A percentile compares a stretch with the other conserved stretches of the same genome.
phyloP scores from a whole-genome alignment of 2,113 vertebrate genomes.

The Macrotus californicus region DNA sequence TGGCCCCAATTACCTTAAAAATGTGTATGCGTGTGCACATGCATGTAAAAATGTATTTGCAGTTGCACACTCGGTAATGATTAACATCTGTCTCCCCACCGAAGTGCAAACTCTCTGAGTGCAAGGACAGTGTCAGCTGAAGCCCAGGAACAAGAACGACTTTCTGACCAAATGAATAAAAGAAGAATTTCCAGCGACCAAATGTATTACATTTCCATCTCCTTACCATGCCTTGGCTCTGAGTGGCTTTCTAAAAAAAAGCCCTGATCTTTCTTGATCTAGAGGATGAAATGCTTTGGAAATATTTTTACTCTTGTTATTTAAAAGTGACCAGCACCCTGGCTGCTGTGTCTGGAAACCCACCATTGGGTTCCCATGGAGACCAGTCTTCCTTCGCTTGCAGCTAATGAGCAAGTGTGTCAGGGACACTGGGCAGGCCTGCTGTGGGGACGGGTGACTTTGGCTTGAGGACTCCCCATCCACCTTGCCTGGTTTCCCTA shows the following conservation, averaged over 20 bases:
- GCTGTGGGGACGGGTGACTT: background rate
- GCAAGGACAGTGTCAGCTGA: background rate
- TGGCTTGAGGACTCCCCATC: background rate
- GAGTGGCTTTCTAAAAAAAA: background rate
- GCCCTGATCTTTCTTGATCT: background rate
- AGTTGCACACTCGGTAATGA: background rate
- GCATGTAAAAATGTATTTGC: background rate
- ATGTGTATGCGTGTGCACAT: background rate
- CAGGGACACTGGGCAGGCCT: background rate
- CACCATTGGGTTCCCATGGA: background rate
- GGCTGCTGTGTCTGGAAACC: background rate
- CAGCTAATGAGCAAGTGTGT: background rate
- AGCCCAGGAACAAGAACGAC: background rate
- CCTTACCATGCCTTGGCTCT: background rate
- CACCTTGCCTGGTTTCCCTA: background rate
- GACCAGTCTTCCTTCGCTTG: background rate
- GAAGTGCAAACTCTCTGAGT: background rate
- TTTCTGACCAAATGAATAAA: background rate
- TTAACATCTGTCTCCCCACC: background rate
- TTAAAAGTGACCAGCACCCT: background rate
- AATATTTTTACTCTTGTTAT: slow-evolving; percentile 7
- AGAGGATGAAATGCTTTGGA: background rate
- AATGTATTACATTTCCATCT: background rate
- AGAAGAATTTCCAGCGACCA: background rate
- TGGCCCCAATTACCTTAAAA: background rate